phyloP scores from a whole-genome alignment of 1,140 invertebrate species.

The Phymastichus coffea region DNA sequence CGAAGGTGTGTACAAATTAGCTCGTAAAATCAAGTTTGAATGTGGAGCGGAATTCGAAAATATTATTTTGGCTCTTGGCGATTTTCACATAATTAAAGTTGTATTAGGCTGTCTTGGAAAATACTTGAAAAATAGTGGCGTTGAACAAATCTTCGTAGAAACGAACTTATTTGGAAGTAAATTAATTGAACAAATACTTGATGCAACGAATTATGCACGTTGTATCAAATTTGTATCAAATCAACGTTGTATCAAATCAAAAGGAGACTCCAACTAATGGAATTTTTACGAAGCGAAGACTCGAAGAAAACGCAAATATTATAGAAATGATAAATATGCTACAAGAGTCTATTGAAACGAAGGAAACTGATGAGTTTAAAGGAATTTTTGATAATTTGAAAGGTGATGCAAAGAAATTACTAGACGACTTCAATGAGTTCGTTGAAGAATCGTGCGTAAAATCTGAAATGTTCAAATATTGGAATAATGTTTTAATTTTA shows the following conservation, averaged over 20 bases:
- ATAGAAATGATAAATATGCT: neutral
- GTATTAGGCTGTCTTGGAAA: constrained; percentile 18
- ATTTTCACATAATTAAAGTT: constrained; percentile 26
- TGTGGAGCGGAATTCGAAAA: neutral
- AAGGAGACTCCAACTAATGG: constrained; percentile 18
- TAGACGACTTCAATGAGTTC: neutral
- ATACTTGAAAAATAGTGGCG: constrained; percentile 26
- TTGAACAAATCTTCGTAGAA: constrained; percentile 27
- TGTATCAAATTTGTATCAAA: constrained; percentile 23
- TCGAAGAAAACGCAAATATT: constrained; percentile 6
- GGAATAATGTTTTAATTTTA: constrained; percentile 11
- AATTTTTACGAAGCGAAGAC: constrained; percentile 17
- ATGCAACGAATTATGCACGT: constrained; percentile 21
- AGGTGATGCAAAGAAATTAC: neutral
- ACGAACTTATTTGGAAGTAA: constrained; percentile 11
- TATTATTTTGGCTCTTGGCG: neutral
- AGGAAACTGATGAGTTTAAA: neutral
- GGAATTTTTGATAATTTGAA: neutral
- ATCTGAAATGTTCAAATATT: constrained; percentile 8
- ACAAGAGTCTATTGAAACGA: neutral
- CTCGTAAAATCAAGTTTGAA: neutral
- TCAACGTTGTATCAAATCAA: constrained; percentile 17
- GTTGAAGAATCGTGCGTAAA: neutral
- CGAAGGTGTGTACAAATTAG: neutral
- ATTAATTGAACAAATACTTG: constrained; percentile 17